These are phyloP conservation scores for Bovichtus variegatus DNA, from an alignment of 2,797 vertebrate genomes.

Conservation along the genomic window DNA sequence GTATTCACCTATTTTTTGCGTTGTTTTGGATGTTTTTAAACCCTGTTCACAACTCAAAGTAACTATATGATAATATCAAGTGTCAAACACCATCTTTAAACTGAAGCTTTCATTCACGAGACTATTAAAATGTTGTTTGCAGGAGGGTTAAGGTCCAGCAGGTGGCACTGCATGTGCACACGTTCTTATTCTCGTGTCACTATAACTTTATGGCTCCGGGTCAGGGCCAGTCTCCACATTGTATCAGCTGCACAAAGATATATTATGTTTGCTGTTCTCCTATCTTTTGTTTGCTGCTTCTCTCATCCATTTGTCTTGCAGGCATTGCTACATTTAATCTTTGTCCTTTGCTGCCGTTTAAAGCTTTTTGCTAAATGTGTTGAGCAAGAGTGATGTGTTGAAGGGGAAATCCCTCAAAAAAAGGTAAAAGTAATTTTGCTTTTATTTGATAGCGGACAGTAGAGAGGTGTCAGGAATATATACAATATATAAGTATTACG, in stretches of 20 bases:
- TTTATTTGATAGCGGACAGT: not conserved
- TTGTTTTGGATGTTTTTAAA: not conserved
- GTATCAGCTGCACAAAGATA: not conserved
- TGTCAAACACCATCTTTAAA: no score
- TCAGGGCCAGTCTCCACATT: not conserved
- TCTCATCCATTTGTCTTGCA: not conserved
- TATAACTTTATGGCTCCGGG: not conserved
- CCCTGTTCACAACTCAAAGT: not conserved
- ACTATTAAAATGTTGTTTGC: no score
- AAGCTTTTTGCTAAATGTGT: not conserved
- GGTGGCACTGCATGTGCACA: conserved; percentile 6
- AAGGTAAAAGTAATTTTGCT: no score
- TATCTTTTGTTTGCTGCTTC: not conserved
- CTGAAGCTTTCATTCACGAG: not conserved
- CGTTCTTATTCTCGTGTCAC: not conserved
- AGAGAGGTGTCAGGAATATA: not conserved
- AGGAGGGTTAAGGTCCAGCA: not conserved
- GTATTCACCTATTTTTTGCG: not conserved
- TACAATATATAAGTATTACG: no score
- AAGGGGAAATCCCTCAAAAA: not conserved
- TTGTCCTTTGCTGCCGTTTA: not conserved
- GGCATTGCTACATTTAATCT: not conserved
- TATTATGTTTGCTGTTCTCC: not conserved
- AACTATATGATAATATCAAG: not conserved
- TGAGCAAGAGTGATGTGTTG: not conserved